Percentiles rank a stretch among this genome's conserved stretches.
Conservation (phyloP, 2,888 invertebrate species). For the Drosophila nigritarsus region DNA sequence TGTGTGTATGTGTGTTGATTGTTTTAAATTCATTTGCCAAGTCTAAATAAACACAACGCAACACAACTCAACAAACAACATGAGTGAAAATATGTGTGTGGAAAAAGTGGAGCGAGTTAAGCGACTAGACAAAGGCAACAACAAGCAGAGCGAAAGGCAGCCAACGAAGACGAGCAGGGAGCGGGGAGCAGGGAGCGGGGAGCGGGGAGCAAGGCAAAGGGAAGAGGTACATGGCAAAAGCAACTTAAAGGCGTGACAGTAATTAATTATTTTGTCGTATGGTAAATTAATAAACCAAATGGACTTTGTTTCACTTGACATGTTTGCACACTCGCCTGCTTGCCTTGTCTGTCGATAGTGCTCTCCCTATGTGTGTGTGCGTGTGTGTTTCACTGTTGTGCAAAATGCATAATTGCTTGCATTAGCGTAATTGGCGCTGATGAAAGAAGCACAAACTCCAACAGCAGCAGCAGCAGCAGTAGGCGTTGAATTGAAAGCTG, state of each 20-base stretch:
- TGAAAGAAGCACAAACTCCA: conserved; percentile 46
- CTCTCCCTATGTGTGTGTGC: not conserved
- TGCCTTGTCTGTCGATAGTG: conserved; percentile 29
- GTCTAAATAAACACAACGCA: conserved; percentile 76
- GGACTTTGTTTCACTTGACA: conserved; percentile 82
- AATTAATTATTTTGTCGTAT: conserved; percentile 85
- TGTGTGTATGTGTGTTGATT: conserved; percentile 80
- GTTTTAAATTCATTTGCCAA: conserved; percentile 83
- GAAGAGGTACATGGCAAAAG: conserved; percentile 59
- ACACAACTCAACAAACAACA: conserved; percentile 45
- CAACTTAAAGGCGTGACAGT: conserved; percentile 85
- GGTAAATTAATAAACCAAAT: conserved; percentile 81
- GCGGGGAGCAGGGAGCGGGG: not conserved
- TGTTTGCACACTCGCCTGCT: conserved; percentile 69
- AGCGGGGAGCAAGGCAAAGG: not conserved
- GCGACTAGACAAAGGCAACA: conserved; percentile 66
- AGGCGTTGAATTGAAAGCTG: conserved; percentile 14
- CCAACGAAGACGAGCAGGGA: conserved; percentile 21
- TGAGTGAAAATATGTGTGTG: conserved; percentile 68
- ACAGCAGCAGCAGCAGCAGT: conserved; percentile 3
- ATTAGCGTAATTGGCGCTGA: conserved; percentile 75
- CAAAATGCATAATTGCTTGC: conserved; percentile 77
- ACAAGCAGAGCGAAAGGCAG: conserved; percentile 3
- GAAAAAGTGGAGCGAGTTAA: conserved; percentile 75
- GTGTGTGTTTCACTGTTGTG: conserved; percentile 31